Conservation (phyloP, 2,888 invertebrate genomes). For the Ectemnius continuus region DNA sequence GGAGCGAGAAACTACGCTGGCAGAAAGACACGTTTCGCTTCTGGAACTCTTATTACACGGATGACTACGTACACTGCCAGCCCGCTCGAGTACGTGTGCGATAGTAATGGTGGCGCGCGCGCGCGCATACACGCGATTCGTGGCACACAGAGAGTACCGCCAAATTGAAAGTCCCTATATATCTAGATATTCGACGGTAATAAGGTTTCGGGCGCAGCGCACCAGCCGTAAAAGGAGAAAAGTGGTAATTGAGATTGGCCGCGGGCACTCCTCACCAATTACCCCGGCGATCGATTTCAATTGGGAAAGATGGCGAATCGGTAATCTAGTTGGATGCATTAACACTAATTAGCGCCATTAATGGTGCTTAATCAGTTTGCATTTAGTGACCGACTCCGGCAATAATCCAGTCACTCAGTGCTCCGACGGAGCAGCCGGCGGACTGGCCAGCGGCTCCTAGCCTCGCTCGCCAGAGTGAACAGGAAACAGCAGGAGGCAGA, state of each 20-base stretch:
- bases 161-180: neutral
- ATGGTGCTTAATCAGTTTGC: constrained; percentile 9
- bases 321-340: neutral
- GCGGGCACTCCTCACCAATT: neutral
- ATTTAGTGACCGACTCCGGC: constrained; percentile 2
- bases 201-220: neutral
- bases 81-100: neutral
- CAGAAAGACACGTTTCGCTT: constrained; percentile 29
- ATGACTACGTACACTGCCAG: constrained; percentile 9
- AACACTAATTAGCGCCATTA: constrained; percentile 2
- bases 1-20: constrained; percentile 22
- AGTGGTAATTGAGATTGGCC: constrained; percentile 2
- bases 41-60: constrained; percentile 18
- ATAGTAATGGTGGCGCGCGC: neutral
- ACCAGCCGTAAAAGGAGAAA: neutral
- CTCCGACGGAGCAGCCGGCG: constrained; percentile 10
- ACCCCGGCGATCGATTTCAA: neutral
- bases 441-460: constrained; percentile 21
- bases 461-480: neutral
- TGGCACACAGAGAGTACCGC: constrained; percentile 2
- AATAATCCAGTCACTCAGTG: constrained; percentile 22
- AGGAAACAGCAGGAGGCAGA: neutral
- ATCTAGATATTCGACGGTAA: constrained; percentile 6
- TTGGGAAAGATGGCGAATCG: neutral
- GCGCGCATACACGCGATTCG: neutral